Conservation (phyloP, 2,888 invertebrate species). For the Meteorus colon region DNA sequence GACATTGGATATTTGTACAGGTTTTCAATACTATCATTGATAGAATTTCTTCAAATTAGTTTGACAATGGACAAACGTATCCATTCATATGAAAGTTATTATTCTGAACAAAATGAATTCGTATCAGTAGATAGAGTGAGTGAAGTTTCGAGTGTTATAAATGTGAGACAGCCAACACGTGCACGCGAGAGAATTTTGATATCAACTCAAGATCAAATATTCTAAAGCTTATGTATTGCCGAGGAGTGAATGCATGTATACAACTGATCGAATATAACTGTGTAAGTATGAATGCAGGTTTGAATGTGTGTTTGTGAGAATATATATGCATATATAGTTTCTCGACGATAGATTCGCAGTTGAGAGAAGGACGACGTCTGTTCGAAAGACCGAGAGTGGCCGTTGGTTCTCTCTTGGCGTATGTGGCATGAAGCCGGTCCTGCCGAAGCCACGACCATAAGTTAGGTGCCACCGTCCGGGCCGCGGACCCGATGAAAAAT, state of each 20-base stretch:
- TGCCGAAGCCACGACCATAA: slow-evolving; percentile 64
- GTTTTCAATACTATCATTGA: slow-evolving; percentile 39
- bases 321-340: slow-evolving; percentile 1
- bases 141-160: neutral
- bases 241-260: neutral
- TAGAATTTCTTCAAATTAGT: slow-evolving; percentile 59
- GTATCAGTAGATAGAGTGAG: slow-evolving; percentile 6
- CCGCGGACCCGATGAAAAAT: slow-evolving; percentile 64
- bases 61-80: neutral
- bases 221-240: neutral
- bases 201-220: slow-evolving; percentile 32
- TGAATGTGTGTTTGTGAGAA: neutral
- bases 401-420: slow-evolving; percentile 28
- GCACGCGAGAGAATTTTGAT: slow-evolving; percentile 32
- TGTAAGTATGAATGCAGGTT: neutral
- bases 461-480: slow-evolving; percentile 64
- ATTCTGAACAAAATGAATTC: slow-evolving; percentile 10
- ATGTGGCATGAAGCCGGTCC: slow-evolving; percentile 50
- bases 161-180: slow-evolving; percentile 32
- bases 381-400: slow-evolving; percentile 27
- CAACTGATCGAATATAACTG: neutral
- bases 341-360: slow-evolving; percentile 66
- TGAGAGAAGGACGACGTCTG: slow-evolving; percentile 54
- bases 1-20: neutral
- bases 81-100: neutral